A percentile compares a stretch with the other conserved stretches of the same genome.
Evolutionary conservation across 2,113 vertebrate genomes (phyloP).

Genomic region (Poecilia latipinna): DNA sequence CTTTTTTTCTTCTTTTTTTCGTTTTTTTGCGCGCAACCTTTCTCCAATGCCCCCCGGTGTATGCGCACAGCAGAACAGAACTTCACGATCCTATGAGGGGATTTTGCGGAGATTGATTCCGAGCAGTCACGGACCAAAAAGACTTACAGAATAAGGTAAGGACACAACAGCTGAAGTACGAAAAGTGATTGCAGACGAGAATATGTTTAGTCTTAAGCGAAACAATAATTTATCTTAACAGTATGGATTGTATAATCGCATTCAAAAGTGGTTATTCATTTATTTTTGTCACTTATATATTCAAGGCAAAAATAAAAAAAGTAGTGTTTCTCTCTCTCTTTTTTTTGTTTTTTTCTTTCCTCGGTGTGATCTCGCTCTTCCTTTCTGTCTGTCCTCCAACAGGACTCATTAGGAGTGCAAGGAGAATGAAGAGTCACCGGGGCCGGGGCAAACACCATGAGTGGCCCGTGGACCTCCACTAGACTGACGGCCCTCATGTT

Average conservation of each 20-base stretch:
- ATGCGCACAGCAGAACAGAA: slow-evolving; percentile 24
- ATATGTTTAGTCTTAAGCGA: neutral
- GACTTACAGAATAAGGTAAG: slow-evolving; percentile 64
- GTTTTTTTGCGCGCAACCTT: neutral
- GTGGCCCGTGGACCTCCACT: slow-evolving; percentile 92
- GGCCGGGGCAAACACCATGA: slow-evolving; percentile 96
- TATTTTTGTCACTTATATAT: neutral
- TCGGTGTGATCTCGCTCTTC: slow-evolving; percentile 18
- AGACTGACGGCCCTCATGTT: slow-evolving; percentile 96
- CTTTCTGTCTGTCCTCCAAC: slow-evolving; percentile 28
- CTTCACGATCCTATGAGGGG: slow-evolving; percentile 42
- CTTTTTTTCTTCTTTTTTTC: neutral
- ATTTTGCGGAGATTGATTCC: slow-evolving; percentile 51
- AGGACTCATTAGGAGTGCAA: slow-evolving; percentile 72
- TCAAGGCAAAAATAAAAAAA: neutral
- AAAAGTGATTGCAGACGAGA: neutral
- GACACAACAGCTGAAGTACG: neutral
- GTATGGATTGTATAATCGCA: neutral
- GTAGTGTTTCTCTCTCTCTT: too few species aligned
- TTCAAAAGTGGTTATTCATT: neutral
- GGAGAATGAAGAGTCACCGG: slow-evolving; percentile 94
- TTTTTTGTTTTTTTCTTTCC: neutral
- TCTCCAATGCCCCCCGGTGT: slow-evolving; percentile 33
- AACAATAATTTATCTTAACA: too few species aligned
- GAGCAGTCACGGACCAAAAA: slow-evolving; percentile 28